Evolutionary conservation across 1,140 invertebrate genomes (phyloP), one percentile per base, ranked within the genome.

Genomic region (Meteorus sp.): DNA sequence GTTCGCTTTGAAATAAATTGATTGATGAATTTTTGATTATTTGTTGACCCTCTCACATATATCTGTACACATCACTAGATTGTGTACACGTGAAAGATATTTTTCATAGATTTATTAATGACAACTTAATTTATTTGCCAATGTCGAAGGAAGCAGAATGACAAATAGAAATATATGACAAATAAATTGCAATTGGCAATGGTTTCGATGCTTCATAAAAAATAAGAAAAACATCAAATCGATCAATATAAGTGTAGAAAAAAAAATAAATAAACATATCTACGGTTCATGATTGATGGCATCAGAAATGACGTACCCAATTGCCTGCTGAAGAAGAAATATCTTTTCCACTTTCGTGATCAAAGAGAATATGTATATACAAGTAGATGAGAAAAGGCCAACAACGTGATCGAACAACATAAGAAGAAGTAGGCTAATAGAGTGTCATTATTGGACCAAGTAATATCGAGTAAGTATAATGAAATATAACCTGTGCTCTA

Each of bases 261-360:
- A 22, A 22, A 48, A 27, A 13, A 29, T 35, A 19, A 20, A 35
- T 27, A 19, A 23, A 22, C 29, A 17, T 31, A 50, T 50, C 17
- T 31, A 22, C 9, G 50, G 33, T n/a, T 52, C 22, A 52, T 52
- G 50, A 52, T 52, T 52, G 37, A 52, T 31, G 33, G 37, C 50
- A 35, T 22, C 19, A 33, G 3, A 52, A n/a, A 52, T 52, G 22
- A 48, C 31, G 23, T 19, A 9, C 25, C 0, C 15, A 17, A n/a
- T n/a, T 9, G 27, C 27, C 4, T 4, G 29, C 3, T 37, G 27
- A 52, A 52, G 37, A 22, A 11, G 37, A 17, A 8, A 20, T 37
- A 33, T 51, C 27, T 33, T 33, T 9, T 20, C 15, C n/a, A n/a
- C n/a, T n/a, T 15, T 25, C 44, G 27, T 19, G 47, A 35, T 52